phyloP scores from a whole-genome alignment of 2,113 vertebrate species.

The Pluvianellus socialis region DNA sequence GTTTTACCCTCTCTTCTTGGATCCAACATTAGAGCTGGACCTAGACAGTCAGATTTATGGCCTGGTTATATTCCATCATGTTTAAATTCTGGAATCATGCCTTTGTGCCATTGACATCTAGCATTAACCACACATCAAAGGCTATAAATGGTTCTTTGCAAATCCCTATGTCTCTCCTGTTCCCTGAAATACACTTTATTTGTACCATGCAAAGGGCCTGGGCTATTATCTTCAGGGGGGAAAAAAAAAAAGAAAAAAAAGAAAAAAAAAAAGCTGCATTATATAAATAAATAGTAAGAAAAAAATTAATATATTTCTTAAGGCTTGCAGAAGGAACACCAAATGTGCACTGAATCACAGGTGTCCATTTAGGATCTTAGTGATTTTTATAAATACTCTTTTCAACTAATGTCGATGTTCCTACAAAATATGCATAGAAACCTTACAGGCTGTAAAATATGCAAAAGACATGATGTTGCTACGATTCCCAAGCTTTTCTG shows the following conservation, averaged over 20 bases:
- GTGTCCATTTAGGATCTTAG: neutral
- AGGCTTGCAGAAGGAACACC: neutral
- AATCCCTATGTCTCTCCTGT: neutral
- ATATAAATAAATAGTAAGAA: neutral
- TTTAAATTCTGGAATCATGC: neutral
- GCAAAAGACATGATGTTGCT: neutral
- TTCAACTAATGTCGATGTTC: neutral
- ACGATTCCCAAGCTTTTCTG: neutral
- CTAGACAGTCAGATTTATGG: neutral
- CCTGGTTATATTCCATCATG: neutral
- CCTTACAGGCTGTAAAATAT: neutral
- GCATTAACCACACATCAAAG: neutral
- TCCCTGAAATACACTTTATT: neutral
- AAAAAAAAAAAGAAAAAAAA: neutral
- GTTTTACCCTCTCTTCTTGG: neutral
- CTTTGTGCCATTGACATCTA: neutral
- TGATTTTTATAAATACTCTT: neutral
- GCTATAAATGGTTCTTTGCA: neutral
- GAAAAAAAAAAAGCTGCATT: neutral
- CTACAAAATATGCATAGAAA: neutral
- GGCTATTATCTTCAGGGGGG: neutral
- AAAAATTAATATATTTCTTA: neutral
- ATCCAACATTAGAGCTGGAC: neutral
- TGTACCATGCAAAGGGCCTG: neutral
- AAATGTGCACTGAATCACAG: neutral